Percentiles rank a stretch among this genome's conserved stretches.
These are phyloP conservation scores for Caenorhabditis doughertyi DNA, from an alignment of 2,888 invertebrate species.

Conservation along the genomic window DNA sequence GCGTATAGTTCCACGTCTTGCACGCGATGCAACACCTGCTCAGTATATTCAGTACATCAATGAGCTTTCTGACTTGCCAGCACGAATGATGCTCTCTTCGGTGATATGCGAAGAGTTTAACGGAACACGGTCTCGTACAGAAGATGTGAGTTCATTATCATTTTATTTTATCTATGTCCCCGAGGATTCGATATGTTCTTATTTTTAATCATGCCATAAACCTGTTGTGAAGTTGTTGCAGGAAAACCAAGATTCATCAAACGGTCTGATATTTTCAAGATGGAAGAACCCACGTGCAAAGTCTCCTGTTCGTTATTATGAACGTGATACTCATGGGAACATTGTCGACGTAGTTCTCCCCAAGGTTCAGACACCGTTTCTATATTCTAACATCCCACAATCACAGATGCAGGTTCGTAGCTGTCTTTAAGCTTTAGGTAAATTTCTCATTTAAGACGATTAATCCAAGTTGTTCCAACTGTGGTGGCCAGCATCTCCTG, in stretches of 20 bases:
- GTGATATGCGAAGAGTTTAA: conserved; percentile 71
- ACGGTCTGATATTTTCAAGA: conserved; percentile 48
- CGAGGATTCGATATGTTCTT: no score
- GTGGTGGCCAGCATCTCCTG: conserved; percentile 61
- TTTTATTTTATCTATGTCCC: no score
- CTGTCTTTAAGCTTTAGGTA: no score
- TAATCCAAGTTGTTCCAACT: conserved; percentile 64
- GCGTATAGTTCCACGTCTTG: conserved; percentile 66
- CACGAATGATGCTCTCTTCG: conserved; percentile 69
- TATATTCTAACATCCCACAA: conserved; percentile 18
- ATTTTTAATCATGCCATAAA: no score
- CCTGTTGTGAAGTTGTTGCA: conserved; percentile 39
- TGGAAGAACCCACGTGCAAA: conserved; percentile 54
- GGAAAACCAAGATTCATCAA: conserved; percentile 18
- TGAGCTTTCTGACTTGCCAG: conserved; percentile 72
- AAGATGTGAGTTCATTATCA: conserved; percentile 51
- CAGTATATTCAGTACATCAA: conserved; percentile 70
- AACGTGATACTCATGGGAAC: conserved; percentile 8
- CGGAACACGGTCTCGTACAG: conserved; percentile 42
- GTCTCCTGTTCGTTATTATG: conserved; percentile 22
- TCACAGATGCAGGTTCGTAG: conserved; percentile 29
- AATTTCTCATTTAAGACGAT: conserved; percentile 34
- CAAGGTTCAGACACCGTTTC: conserved; percentile 16
- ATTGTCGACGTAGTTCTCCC: background rate
- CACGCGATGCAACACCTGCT: conserved; percentile 40